phyloP scores from a whole-genome alignment of 2,113 vertebrate species.

The Miniopterus natalensis region DNA sequence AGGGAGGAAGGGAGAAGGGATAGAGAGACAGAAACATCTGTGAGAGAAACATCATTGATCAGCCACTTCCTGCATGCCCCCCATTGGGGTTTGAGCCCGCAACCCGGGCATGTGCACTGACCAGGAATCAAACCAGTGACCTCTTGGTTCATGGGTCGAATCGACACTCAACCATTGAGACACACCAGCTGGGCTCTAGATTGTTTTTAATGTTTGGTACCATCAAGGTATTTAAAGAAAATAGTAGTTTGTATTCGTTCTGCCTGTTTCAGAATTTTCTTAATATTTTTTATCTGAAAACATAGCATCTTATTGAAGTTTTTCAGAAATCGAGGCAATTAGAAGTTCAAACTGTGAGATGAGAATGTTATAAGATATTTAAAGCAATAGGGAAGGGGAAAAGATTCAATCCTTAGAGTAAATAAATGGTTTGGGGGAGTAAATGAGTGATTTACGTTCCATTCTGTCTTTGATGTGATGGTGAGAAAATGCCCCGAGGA shows the following conservation, averaged over 20 bases:
- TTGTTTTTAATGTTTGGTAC: neutral
- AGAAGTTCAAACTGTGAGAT: constrained; percentile 20
- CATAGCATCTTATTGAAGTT: neutral
- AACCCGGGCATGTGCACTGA: too few species aligned
- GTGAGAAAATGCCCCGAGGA: neutral
- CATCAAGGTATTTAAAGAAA: constrained; percentile 28
- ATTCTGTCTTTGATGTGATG: neutral
- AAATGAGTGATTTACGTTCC: neutral
- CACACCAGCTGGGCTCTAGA: too few species aligned
- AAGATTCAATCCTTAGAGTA: neutral
- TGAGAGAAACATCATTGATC: too few species aligned
- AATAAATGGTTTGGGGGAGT: neutral
- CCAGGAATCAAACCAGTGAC: too few species aligned
- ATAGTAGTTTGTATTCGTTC: constrained; percentile 22
- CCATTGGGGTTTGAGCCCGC: too few species aligned
- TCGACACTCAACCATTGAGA: too few species aligned
- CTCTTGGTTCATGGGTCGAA: too few species aligned
- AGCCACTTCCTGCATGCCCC: too few species aligned
- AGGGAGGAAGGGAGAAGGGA: too few species aligned
- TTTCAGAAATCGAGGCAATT: constrained; percentile 10
- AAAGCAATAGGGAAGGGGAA: neutral
- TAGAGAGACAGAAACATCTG: too few species aligned
- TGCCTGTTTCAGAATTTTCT: neutral
- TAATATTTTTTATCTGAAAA: neutral
- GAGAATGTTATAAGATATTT: neutral